These are phyloP conservation scores for Tenthredo notha DNA, from an alignment of 2,888 invertebrate genomes.

Conservation along the genomic window DNA sequence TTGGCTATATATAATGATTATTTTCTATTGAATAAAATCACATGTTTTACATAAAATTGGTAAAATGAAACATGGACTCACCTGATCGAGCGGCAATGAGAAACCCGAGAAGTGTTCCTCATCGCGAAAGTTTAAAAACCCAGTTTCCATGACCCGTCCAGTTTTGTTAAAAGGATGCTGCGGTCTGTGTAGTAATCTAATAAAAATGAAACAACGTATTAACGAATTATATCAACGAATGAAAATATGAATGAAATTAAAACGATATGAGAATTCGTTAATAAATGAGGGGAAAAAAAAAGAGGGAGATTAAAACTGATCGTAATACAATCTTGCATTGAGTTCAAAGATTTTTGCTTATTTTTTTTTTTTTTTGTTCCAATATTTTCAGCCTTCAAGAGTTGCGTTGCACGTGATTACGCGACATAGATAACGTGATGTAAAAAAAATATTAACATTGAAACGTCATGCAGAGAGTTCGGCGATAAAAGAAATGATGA, in stretches of 20 bases:
- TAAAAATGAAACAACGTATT: background rate
- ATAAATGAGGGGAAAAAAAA: background rate
- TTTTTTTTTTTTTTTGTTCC: background rate
- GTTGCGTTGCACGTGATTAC: background rate
- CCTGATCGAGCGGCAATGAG: constrained; percentile 72
- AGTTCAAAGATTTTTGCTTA: background rate
- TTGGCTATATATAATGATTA: background rate
- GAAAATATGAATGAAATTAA: background rate
- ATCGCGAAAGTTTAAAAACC: constrained; percentile 79
- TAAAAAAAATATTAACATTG: background rate
- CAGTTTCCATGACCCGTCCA: constrained; percentile 78
- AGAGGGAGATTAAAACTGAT: background rate
- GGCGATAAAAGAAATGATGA: background rate
- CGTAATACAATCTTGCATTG: background rate
- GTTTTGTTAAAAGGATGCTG: constrained; percentile 12
- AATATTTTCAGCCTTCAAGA: background rate
- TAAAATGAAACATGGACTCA: constrained; percentile 58
- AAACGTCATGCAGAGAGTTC: background rate
- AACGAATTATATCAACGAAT: background rate
- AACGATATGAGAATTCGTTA: background rate
- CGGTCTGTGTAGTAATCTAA: constrained; percentile 2
- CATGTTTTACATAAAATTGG: background rate
- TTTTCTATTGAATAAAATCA: background rate
- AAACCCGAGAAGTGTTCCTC: constrained; percentile 79
- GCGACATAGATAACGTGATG: constrained; percentile 22